Evolutionary conservation across 2,797 vertebrate genomes (phyloP).

Genomic region (Aplochiton taeniatus): DNA sequence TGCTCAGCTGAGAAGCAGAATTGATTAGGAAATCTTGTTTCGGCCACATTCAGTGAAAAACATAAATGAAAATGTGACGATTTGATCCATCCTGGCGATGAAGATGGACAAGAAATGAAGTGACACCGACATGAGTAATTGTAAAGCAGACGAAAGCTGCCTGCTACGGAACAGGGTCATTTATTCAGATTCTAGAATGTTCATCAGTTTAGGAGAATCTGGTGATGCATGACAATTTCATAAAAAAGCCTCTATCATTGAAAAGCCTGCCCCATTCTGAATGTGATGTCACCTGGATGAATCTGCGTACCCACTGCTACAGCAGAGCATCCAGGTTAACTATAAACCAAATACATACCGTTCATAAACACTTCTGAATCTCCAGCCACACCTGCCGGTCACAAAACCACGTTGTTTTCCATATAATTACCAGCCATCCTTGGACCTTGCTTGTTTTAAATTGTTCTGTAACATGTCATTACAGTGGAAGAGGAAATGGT

Average conservation of each 20-base stretch:
- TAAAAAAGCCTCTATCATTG: constrained; percentile 18
- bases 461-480: constrained; percentile 69
- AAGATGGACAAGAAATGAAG: constrained; percentile 65
- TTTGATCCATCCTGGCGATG: constrained; percentile 59
- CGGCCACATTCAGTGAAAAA: constrained; percentile 46
- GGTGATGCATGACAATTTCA: constrained; percentile 13
- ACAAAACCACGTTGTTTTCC: no score
- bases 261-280: constrained; percentile 26
- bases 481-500: constrained; percentile 68
- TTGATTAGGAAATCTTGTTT: constrained; percentile 65
- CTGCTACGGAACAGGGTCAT: constrained; percentile 56
- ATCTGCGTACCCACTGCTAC: constrained; percentile 1
- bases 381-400: no score
- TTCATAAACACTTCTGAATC: no score
- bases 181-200: constrained; percentile 41
- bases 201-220: constrained; percentile 33
- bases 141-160: constrained; percentile 52
- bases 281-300: constrained; percentile 20
- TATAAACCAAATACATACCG: no score
- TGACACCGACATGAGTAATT: constrained; percentile 49
- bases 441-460: constrained; percentile 70
- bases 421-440: constrained; percentile 33
- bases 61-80: constrained; percentile 37
- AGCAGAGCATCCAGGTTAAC: no score
- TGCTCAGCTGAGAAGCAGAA: constrained; percentile 53